phyloP scores from a whole-genome alignment of 2,888 invertebrate genomes.

The Monopis laevigella region DNA sequence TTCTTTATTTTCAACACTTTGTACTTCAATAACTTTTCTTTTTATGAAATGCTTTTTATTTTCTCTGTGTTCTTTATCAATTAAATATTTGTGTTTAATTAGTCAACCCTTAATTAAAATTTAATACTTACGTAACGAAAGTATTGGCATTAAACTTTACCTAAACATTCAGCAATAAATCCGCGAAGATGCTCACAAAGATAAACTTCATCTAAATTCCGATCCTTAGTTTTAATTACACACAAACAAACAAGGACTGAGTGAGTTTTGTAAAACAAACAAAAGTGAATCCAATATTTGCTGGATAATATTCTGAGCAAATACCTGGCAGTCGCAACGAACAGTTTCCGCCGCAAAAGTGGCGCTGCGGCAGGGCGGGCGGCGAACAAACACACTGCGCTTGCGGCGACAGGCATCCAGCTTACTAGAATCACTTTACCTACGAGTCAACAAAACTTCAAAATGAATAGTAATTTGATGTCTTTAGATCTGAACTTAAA shows the following conservation, averaged over 20 bases:
- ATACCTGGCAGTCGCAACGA: slow-evolving; percentile 42
- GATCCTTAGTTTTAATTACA: slow-evolving; percentile 7
- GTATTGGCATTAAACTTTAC: no score
- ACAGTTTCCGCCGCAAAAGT: slow-evolving; percentile 35
- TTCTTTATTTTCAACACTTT: no score
- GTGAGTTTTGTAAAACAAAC: slow-evolving; percentile 14
- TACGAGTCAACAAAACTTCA: slow-evolving; percentile 3
- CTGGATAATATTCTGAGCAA: slow-evolving; percentile 41
- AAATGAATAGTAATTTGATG: slow-evolving; percentile 1
- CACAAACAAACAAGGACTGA: slow-evolving; percentile 4
- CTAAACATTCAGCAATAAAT: no score
- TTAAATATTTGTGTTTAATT: no score
- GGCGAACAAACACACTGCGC: slow-evolving; percentile 29
- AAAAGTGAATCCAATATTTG: slow-evolving; percentile 23
- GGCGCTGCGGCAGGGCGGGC: slow-evolving; percentile 26
- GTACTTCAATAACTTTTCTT: no score
- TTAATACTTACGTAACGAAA: no score
- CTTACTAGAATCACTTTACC: background rate
- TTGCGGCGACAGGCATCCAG: slow-evolving; percentile 12
- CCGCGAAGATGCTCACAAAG: no score
- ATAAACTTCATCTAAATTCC: no score
- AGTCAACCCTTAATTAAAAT: no score
- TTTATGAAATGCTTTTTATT: no score
- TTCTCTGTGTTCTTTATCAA: no score
- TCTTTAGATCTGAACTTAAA: no score